Conservation (phyloP, 2,113 vertebrate species). For the Numida meleagris region DNA sequence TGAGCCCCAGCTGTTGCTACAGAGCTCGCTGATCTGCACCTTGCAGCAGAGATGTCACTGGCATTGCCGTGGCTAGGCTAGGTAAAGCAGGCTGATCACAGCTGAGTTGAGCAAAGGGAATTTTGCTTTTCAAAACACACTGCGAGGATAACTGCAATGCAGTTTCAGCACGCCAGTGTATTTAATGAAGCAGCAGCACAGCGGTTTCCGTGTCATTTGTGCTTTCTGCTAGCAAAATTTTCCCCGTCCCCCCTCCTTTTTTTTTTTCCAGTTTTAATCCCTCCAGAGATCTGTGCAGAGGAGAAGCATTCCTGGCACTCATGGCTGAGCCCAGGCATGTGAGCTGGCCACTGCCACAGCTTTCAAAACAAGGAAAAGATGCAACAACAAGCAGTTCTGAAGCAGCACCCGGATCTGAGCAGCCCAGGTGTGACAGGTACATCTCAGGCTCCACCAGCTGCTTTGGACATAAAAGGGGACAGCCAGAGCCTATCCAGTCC, state of each 20-base stretch:
- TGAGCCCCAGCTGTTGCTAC: background rate
- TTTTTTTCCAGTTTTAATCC: background rate
- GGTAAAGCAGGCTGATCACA: background rate
- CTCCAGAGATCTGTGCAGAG: background rate
- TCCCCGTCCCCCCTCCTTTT: background rate
- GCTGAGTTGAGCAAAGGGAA: background rate
- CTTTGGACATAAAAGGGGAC: background rate
- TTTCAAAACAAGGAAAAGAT: background rate
- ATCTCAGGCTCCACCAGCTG: background rate
- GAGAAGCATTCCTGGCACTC: accelerated
- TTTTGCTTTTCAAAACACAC: background rate
- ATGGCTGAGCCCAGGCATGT: accelerated
- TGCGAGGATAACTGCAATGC: background rate
- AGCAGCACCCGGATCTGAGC: background rate
- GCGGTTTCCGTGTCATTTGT: background rate
- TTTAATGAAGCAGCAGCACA: background rate
- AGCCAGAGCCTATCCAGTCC: background rate
- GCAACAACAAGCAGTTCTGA: accelerated
- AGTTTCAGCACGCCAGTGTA: background rate
- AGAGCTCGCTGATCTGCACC: background rate
- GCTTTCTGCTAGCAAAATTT: background rate
- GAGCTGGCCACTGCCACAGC: background rate
- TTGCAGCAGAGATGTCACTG: background rate
- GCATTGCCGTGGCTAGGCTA: accelerated
- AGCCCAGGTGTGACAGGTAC: accelerated